A percentile compares a stretch with the other conserved stretches of the same genome.
These are phyloP conservation scores for Lampris megalopsis DNA, from an alignment of 2,113 vertebrate species.

Conservation along the genomic window DNA sequence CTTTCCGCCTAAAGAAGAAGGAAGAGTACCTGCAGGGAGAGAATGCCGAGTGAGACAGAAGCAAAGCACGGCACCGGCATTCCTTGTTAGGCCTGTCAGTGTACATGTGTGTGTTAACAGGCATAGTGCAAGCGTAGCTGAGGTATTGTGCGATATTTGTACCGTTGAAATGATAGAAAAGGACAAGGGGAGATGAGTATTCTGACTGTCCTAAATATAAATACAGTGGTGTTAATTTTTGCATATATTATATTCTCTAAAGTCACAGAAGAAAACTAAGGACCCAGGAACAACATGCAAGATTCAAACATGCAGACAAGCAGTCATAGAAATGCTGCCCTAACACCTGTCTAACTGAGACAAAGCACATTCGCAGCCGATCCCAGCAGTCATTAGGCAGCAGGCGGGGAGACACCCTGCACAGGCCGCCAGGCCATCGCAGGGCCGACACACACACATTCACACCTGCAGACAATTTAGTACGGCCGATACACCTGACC, in stretches of 20 bases:
- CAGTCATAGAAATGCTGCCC: conserved; percentile 51
- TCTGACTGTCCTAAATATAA: background rate
- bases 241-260: too few relatives aligned
- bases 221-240: background rate
- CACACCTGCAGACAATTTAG: too few relatives aligned
- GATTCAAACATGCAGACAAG: background rate
- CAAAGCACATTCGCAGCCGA: too few relatives aligned
- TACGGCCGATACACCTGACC: too few relatives aligned
- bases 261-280: too few relatives aligned
- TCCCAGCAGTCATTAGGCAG: too few relatives aligned
- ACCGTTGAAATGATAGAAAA: conserved; percentile 12
- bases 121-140: background rate
- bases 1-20: conserved; percentile 99
- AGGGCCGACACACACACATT: too few relatives aligned
- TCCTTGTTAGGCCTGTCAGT: conserved; percentile 27
- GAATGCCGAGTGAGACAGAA: conserved; percentile 77
- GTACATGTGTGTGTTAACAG: conserved; percentile 16
- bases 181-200: conserved; percentile 9
- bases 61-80: conserved; percentile 50
- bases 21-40: conserved; percentile 96
- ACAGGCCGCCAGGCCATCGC: too few relatives aligned
- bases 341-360: background rate
- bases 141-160: conserved; percentile 19
- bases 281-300: background rate
- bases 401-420: too few relatives aligned